A percentile compares a stretch with the other conserved stretches of the same genome.
These are phyloP conservation scores for Sacculina carcini DNA, from an alignment of 2,888 invertebrate genomes.

Conservation along the genomic window DNA sequence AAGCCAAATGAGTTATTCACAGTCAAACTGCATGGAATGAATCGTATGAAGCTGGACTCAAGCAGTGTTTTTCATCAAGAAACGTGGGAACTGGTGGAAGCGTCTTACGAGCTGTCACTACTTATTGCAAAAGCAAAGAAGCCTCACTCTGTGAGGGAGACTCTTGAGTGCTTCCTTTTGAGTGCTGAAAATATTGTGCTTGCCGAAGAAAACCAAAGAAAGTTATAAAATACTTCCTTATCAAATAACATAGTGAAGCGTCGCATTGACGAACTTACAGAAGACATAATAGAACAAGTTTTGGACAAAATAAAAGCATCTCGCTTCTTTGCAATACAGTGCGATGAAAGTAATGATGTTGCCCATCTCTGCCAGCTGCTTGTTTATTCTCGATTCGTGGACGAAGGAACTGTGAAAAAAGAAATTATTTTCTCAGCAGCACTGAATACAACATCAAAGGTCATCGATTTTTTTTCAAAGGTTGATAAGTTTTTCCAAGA, in stretches of 20 bases:
- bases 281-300: neutral
- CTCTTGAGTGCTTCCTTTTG: too few relatives aligned
- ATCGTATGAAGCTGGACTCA: conserved; percentile 1
- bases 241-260: conserved; percentile 1
- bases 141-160: neutral
- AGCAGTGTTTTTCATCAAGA: neutral
- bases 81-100: neutral
- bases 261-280: conserved; percentile 3
- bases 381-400: conserved; percentile 7
- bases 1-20: neutral
- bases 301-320: conserved; percentile 4
- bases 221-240: conserved; percentile 3
- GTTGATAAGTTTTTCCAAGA: conserved; percentile 2
- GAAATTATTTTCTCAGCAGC: neutral
- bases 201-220: neutral
- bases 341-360: conserved; percentile 3
- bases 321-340: conserved; percentile 1
- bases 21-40: neutral
- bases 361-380: conserved; percentile 3
- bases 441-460: conserved; percentile 6
- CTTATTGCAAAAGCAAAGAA: neutral
- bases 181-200: neutral
- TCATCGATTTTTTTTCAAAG: conserved; percentile 1
- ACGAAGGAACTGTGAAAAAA: conserved; percentile 6
- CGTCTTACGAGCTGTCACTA: neutral